These are phyloP conservation scores for Stictonetta naevosa DNA, from an alignment of 2,113 vertebrate genomes.

Conservation along the genomic window DNA sequence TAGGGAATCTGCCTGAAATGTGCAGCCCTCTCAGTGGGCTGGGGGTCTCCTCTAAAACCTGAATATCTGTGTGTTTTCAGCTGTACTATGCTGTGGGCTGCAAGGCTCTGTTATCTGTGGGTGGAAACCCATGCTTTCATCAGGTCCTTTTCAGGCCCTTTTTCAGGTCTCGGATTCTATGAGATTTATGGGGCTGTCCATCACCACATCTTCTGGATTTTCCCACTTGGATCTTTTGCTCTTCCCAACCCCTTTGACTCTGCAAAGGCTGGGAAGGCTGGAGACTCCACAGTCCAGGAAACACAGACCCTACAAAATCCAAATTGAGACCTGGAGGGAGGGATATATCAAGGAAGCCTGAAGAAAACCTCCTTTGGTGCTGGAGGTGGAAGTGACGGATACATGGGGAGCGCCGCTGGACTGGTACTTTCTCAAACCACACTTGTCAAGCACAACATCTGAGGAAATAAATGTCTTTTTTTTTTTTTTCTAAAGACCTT, in stretches of 20 bases:
- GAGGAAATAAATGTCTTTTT: background rate
- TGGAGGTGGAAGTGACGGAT: background rate
- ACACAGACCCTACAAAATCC: background rate
- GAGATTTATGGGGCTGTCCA: background rate
- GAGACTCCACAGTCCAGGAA: background rate
- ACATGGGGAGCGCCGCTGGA: background rate
- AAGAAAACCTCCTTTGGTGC: background rate
- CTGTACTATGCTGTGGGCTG: background rate
- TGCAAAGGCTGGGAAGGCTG: background rate
- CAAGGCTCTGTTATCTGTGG: background rate
- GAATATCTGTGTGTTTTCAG: background rate
- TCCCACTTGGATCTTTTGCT: background rate
- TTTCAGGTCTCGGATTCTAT: background rate
- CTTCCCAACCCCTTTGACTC: background rate
- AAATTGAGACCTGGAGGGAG: background rate
- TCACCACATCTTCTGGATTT: background rate
- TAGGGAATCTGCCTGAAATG: background rate
- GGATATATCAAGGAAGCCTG: background rate
- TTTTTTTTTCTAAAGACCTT: background rate
- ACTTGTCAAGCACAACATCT: rapidly evolving
- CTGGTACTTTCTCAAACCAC: background rate
- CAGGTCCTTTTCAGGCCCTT: background rate
- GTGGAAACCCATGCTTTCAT: background rate
- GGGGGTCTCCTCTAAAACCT: background rate
- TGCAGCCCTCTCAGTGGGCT: background rate